Evolutionary conservation across 2,888 invertebrate species (phyloP), one percentile per base, ranked within the genome.

Genomic region (Itoplectis maculator): DNA sequence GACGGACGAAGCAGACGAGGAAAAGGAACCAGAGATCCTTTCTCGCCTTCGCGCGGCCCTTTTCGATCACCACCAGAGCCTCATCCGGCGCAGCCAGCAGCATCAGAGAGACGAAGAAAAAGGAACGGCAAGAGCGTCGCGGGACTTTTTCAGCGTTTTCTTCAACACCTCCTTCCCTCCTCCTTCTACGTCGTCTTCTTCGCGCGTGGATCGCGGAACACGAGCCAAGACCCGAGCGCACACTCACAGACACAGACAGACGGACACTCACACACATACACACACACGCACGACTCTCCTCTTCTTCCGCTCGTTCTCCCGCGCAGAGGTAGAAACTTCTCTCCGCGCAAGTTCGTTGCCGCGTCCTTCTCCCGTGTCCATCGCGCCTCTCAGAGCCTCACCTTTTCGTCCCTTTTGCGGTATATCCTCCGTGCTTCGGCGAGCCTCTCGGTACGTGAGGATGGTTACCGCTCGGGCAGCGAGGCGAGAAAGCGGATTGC

Each of bases 11-110:
- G 13, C 61, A 65, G 54, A 78, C 11, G 45, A 54, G 75, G 54
- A 75, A 66, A 75, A 70, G 80, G 69, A 85, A 81, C 85, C 84
- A 87, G 87, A 85, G 87, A 88, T 82, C 76, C 82, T 84, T 83
- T 76, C 84, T 86, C 79, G 82, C 80, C 42, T 70, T 79, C 78
- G 65, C 78, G 65, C 45, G n/a, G 20, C 73, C 66, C 61, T 66
- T 82, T 66, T 37, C 79, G 76, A 81, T 81, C 79, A 63, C 81
- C 65, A 20, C 20, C 18, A 20, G n/a, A n/a, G 23, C 68, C n/a
- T 51, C 49, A 15, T 18, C 5, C 15, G 13, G 29, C 51, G 35
- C 49, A 40, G 42, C 65, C 7, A 7, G 54, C 20, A 56, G 35
- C 11, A n/a, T n/a, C n/a, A n/a, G n/a, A n/a, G n/a, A n/a, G n/a